Evolutionary conservation across 2,113 vertebrate genomes (phyloP).

Genomic region (Psettodes erumei): DNA sequence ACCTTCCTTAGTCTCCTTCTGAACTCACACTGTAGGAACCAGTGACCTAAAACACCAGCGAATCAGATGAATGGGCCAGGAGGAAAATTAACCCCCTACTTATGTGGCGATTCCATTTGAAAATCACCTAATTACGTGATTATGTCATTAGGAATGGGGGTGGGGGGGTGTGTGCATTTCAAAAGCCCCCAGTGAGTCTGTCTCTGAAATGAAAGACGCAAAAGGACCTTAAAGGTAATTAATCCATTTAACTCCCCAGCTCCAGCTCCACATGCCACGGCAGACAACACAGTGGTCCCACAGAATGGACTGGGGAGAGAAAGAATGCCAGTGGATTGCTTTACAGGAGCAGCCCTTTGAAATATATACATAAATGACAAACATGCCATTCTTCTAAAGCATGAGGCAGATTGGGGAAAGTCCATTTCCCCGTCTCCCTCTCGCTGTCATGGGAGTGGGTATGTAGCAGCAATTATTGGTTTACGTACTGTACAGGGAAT

Average conservation of each 20-base stretch:
- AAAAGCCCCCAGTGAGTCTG: constrained; percentile 85
- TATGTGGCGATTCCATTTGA: constrained; percentile 85
- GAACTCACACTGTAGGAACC: constrained; percentile 56
- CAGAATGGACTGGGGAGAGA: constrained; percentile 69
- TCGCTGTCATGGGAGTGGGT: constrained; percentile 38
- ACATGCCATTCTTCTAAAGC: constrained; percentile 83
- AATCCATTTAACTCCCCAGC: constrained; percentile 91
- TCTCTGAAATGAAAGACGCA: constrained; percentile 89
- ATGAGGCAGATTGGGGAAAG: constrained; percentile 69
- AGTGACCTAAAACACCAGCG: constrained; percentile 78
- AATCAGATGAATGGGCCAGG: constrained; percentile 75
- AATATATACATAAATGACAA: constrained; percentile 88
- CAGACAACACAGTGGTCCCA: constrained; percentile 83
- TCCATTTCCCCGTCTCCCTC: constrained; percentile 39
- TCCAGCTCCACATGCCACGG: constrained; percentile 80
- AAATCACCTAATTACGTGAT: constrained; percentile 94
- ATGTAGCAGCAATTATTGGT: constrained; percentile 63
- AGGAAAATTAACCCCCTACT: constrained; percentile 86
- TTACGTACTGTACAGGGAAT: constrained; percentile 60
- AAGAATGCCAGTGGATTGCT: constrained; percentile 86
- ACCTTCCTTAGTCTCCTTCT: constrained; percentile 54
- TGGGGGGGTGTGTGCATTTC: constrained; percentile 79
- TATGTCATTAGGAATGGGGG: constrained; percentile 90
- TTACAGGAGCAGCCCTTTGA: constrained; percentile 89
- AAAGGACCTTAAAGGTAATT: constrained; percentile 91